Conservation (phyloP, 2,113 vertebrate species). For the Mesitornis unicolor region DNA sequence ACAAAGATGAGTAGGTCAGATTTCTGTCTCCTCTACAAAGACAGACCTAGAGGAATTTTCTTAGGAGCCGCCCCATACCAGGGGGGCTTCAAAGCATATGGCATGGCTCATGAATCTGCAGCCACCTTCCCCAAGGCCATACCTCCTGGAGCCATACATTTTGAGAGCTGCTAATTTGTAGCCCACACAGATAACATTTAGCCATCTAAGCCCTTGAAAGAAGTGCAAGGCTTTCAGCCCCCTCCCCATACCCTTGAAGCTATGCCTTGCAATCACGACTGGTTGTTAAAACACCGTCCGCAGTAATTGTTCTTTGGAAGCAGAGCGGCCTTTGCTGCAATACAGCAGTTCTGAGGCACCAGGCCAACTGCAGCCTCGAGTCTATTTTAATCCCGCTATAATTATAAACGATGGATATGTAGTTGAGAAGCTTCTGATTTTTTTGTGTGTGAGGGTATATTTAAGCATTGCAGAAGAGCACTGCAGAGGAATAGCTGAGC, state of each 20-base stretch:
- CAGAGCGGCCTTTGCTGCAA: not conserved
- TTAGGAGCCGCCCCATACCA: not conserved
- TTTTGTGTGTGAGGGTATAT: not conserved
- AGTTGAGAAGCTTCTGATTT: not conserved
- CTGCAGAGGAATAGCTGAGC: not conserved
- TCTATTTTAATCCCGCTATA: slow-evolving; percentile 37
- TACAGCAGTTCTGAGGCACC: not conserved
- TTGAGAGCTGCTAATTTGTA: slow-evolving; percentile 1
- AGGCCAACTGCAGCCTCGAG: not conserved
- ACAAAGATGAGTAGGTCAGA: not conserved
- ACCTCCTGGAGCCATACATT: not conserved
- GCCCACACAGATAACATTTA: slow-evolving; percentile 6
- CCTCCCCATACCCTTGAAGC: not conserved
- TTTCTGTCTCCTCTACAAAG: not conserved
- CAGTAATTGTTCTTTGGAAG: not conserved
- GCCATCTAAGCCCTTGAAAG: not conserved
- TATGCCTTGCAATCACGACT: not conserved
- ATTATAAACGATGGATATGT: slow-evolving; percentile 35
- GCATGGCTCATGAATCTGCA: not conserved
- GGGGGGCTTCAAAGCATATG: not conserved
- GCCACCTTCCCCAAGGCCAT: not conserved
- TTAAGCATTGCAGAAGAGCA: not conserved
- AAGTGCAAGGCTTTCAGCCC: not conserved
- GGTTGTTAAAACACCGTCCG: not conserved
- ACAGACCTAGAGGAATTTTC: not conserved